Evolutionary conservation across 2,888 invertebrate species (phyloP), one percentile per base, ranked within the genome.

Genomic region (Melieria omissa): DNA sequence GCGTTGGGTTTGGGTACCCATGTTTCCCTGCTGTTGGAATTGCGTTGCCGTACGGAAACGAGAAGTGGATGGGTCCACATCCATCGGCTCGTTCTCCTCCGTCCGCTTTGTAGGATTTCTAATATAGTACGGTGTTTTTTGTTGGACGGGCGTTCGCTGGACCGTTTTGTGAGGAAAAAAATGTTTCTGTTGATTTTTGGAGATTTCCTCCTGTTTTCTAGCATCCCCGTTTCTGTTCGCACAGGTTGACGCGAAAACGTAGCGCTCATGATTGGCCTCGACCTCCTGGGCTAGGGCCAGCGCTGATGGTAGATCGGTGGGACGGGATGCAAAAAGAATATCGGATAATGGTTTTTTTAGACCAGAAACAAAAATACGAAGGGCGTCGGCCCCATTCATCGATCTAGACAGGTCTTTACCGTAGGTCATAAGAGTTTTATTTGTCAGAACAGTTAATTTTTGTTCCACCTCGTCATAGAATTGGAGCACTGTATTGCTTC

Each of bases 271-370:
- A 62, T 75, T 75, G 9, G 73, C 63, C 16, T 71, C 70, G 9
- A 73, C 57, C 46, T 73, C 73, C 45, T 75, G 75, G 14, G 75
- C 75, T 41, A 74, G 60, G 9, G 75, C 71, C 64, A 73, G 60
- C n/a, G 71, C 73, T 9, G 69, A 65, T 0, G 74, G 71, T 46
- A 73, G 45, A 62, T 74, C 70, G 8, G 42, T 6, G 7, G 73
- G 76, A 44, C 74, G 68, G 29, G 76, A n/a, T n/a, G n/a, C n/a
- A n/a, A n/a, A n/a, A n/a, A n/a, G n/a, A n/a, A n/a, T n/a, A n/a
- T n/a, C n/a, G n/a, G n/a, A 61, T 8, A 75, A 55, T 5, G 72
- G 16, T 60, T 65, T 73, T 54, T 61, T 71, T 12, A 69, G n/a
- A 9, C 73, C 73, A 4, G 73, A 73, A 14, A 72, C 61, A 60